These are phyloP conservation scores for Maniola hyperantus DNA, from an alignment of 2,888 invertebrate genomes.

Conservation along the genomic window DNA sequence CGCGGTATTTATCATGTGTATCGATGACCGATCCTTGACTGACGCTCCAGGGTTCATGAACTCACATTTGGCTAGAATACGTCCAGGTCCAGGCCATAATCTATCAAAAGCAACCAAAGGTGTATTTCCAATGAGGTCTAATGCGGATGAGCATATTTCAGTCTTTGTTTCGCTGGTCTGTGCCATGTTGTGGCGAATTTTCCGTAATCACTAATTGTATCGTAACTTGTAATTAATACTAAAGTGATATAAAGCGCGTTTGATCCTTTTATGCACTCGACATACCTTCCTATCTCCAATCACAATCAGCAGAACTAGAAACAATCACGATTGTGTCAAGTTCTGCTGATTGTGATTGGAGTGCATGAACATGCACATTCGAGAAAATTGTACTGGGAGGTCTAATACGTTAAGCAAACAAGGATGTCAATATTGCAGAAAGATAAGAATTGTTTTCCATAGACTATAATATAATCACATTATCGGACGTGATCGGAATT, in stretches of 20 bases:
- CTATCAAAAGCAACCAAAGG: slow-evolving; percentile 73
- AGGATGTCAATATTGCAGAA: neutral
- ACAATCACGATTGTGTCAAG: neutral
- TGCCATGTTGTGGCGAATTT: neutral
- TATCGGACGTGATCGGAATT: neutral
- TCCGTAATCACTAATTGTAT: neutral
- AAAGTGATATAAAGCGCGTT: neutral
- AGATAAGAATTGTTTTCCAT: neutral
- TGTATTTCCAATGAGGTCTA: slow-evolving; percentile 74
- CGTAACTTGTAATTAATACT: neutral
- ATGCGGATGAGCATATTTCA: slow-evolving; percentile 70
- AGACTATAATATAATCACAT: neutral
- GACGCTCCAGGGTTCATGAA: slow-evolving; percentile 77
- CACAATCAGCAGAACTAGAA: no score
- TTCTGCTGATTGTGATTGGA: neutral
- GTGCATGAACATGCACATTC: neutral
- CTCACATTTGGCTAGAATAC: slow-evolving; percentile 74
- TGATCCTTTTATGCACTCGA: neutral
- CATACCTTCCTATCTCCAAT: neutral
- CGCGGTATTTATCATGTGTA: slow-evolving; percentile 67
- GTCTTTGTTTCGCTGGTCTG: slow-evolving; percentile 47
- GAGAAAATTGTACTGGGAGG: neutral
- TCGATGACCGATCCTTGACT: slow-evolving; percentile 71
- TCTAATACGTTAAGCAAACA: slow-evolving; percentile 2
- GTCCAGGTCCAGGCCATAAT: slow-evolving; percentile 66